Evolutionary conservation across 2,113 vertebrate genomes (phyloP).

Genomic region (Accipiter virgatus): DNA sequence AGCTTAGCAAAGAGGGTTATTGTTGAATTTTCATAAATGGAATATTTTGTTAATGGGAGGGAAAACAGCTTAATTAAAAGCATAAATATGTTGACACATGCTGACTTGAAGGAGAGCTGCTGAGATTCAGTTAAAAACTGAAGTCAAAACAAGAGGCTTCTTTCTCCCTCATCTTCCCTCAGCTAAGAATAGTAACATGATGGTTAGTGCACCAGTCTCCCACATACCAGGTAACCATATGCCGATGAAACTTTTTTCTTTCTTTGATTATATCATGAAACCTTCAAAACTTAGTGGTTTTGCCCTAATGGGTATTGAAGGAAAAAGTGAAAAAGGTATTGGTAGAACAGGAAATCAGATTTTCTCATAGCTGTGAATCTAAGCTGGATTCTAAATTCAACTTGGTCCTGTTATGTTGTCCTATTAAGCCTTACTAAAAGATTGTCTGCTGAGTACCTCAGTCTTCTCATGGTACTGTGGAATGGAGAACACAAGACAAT

Average conservation of each 20-base stretch:
- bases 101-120: background rate
- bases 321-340: background rate
- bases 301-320: background rate
- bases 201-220: background rate
- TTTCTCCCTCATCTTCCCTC: background rate
- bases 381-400: background rate
- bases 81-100: background rate
- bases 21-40: background rate
- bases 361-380: background rate
- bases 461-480: background rate
- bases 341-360: background rate
- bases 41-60: background rate
- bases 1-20: background rate
- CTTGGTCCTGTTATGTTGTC: background rate
- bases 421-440: background rate
- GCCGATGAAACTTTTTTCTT: background rate
- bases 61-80: background rate
- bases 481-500: background rate
- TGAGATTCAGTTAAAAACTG: background rate
- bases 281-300: background rate
- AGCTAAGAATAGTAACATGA: rapidly evolving
- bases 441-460: background rate
- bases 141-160: background rate
- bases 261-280: background rate
- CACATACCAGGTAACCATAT: background rate